Base-by-base conservation (phyloP, 1,140 invertebrate species). In the Pachyrhynchus sulphureomaculatus region DNA sequence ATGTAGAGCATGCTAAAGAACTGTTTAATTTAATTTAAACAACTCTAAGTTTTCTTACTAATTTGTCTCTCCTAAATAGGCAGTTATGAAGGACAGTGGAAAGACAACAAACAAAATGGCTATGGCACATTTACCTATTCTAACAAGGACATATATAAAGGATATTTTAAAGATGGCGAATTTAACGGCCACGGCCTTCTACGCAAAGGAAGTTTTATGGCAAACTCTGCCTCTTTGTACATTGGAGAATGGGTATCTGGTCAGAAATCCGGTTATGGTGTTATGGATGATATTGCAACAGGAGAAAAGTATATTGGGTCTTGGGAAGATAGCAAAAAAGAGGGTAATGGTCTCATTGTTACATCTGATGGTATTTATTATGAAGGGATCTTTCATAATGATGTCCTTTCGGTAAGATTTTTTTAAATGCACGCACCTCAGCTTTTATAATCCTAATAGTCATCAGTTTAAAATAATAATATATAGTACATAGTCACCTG, bases 291-390 rank as follows among this genome's bases (percentile, higher is more conserved):
- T 72, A 90, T 92, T 39, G 81, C 86, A 20, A 87, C 84, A 68
- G 92, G 92, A 18, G 90, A 94, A 75, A 94, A 94, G 76, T 95
- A 93, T 78, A 83, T 95, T 70, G 92, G 92, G 12, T 86, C 86
- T 74, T 95, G 92, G 90, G 84, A 77, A 51, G 90, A 93, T 56
- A 89, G 92, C 73, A 84, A 86, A 72, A 88, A 88, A 60, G 86
- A 90, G 73, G 92, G 92, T 0, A 84, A 83, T 69, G 92, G 91
- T 8, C 78, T 92, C 23, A 90, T 93, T 44, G 90, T 95, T 1
- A 93, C 92, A 0, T 79, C 93, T 48, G 90, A 93, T 78, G 92
- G 91, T 0, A 88, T 92, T 78, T 95, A 95, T 78, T 94, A 93
- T 68, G 92, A 94, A 79, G 92, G 92, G 20, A 83, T 83, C 51